Conservation (phyloP, 2,797 vertebrate genomes). For the Sylvilagus floridanus region DNA sequence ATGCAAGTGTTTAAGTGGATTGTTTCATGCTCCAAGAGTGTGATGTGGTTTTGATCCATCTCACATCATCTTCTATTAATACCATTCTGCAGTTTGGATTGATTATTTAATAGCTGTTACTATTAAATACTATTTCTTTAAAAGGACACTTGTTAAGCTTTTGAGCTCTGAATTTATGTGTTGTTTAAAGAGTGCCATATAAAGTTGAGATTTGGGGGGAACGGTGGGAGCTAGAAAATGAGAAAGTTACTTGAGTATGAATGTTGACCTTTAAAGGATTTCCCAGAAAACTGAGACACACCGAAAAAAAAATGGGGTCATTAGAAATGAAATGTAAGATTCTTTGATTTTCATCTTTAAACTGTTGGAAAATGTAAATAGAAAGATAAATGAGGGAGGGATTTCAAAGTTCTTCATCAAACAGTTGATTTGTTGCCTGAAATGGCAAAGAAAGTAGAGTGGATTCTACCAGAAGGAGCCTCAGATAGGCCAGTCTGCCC, state of each 20-base stretch:
- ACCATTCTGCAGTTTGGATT: slow-evolving; percentile 41
- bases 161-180: slow-evolving; percentile 60
- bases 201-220: slow-evolving; percentile 23
- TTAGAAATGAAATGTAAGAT: slow-evolving; percentile 13
- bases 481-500: background rate
- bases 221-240: slow-evolving; percentile 36
- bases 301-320: background rate
- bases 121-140: slow-evolving; percentile 68
- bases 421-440: background rate
- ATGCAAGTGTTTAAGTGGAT: background rate
- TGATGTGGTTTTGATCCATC: slow-evolving; percentile 21
- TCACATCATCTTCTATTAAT: slow-evolving; percentile 53
- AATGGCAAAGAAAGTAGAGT: background rate
- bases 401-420: slow-evolving; percentile 14
- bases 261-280: slow-evolving; percentile 34
- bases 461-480: background rate
- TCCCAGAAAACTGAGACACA: slow-evolving; percentile 9
- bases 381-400: background rate
- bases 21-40: background rate
- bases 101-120: slow-evolving; percentile 39
- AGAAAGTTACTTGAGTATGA: slow-evolving; percentile 28
- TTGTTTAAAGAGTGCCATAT: slow-evolving; percentile 62
- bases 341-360: slow-evolving; percentile 44
- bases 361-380: slow-evolving; percentile 62
- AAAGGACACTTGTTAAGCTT: slow-evolving; percentile 43